Evolutionary conservation across 2,113 vertebrate genomes (phyloP), one percentile per base, ranked within the genome.

Genomic region (Alligator sinensis): DNA sequence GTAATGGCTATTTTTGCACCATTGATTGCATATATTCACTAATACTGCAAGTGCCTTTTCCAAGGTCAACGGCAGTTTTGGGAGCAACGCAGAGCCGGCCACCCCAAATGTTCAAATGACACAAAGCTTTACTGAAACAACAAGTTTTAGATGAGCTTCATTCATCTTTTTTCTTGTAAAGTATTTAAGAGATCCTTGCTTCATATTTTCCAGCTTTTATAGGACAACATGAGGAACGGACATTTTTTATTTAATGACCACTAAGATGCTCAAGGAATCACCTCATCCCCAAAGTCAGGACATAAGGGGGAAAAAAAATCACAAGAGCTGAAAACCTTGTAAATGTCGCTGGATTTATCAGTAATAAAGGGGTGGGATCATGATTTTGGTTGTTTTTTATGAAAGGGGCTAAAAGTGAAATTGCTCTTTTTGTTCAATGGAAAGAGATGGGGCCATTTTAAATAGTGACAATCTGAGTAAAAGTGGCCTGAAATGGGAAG

Each of bases 131-230:
- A 38, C 24, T 47, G 7, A 47, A 74, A 74, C 47, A 74, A 74
- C 47, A 74, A 74, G 7, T 38, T 19, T 7, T 74, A 22, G 34
- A 38, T 47, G 22, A 19, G 38, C 47, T 74, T 74, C 38, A 72
- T 38, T 22, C 24, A 27, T 54, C 93, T 90, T 77, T 59, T 24
- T 74, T 74, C 70, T 1, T 47, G 47, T 47, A 47, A 76, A 84
- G 38, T 24, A 1, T 77, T 93, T 88, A 80, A 85, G 38, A 38
- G 70, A 0, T 0, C 0, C 10, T 88, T 2, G 72, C 80, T 55
- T 86, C 18, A 1, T 11, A 7, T 74, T 74, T 74, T 47, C 12
- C 24, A 1, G 14, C 68, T 82, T 4, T 72, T 16, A n/a, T 63
- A 5, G 0, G 47, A 77, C 11, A 54, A 25, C 72, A 2, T 0